Conservation (phyloP, 2,113 vertebrate genomes). For the Campylomormyrus numenius region DNA sequence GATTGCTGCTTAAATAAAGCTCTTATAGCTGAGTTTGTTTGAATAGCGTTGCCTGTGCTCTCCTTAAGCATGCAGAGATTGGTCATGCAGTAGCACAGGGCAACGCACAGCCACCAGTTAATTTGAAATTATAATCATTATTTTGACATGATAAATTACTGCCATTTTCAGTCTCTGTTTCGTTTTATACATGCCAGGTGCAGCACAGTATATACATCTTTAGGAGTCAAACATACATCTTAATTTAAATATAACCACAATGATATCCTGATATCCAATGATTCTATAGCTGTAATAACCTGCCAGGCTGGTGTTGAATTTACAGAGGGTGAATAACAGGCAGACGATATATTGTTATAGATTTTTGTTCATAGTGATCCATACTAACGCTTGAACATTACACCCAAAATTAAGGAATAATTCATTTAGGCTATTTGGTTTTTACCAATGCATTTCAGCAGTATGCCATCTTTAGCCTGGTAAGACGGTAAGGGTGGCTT, state of each 20-base stretch:
- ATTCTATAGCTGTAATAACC: not conserved
- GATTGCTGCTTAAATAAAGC: not conserved
- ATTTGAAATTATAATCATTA: not conserved
- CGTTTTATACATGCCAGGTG: not conserved
- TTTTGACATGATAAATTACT: not conserved
- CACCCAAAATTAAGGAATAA: not conserved
- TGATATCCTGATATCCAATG: not conserved
- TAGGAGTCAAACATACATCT: not conserved
- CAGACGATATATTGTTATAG: too few species aligned
- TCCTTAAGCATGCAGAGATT: not conserved
- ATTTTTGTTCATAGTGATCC: too few species aligned
- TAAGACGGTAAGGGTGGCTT: not conserved
- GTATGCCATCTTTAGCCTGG: too few species aligned
- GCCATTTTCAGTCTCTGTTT: not conserved
- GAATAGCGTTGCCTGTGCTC: not conserved
- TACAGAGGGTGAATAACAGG: not conserved
- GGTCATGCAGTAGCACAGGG: not conserved
- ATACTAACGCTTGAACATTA: not conserved
- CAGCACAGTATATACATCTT: not conserved
- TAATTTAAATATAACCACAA: not conserved
- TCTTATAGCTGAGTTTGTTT: not conserved
- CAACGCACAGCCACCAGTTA: not conserved
- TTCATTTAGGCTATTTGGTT: not conserved
- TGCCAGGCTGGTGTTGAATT: not conserved
- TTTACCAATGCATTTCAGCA: not conserved